Evolutionary conservation across 2,888 invertebrate genomes (phyloP).

Genomic region (Apamea monoglypha): DNA sequence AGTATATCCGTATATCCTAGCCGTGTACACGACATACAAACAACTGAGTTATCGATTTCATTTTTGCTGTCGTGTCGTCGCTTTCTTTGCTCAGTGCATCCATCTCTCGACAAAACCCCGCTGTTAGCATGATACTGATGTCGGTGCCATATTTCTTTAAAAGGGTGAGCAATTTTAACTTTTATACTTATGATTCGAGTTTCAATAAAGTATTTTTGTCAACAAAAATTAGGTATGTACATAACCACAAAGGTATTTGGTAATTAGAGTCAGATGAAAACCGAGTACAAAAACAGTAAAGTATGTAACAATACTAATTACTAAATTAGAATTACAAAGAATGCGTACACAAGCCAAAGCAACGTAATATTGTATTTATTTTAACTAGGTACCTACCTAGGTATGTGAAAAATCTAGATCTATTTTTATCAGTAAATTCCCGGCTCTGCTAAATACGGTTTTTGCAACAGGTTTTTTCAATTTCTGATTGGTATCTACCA

Average conservation of each 20-base stretch:
- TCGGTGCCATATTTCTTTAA: conserved; percentile 8
- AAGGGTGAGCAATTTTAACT: neutral
- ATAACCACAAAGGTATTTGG: neutral
- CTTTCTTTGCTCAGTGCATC: conserved; percentile 37
- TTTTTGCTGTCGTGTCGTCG: conserved; percentile 10
- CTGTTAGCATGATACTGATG: conserved; percentile 33
- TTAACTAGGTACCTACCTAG: neutral
- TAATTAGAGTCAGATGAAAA: neutral
- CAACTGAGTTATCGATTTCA: conserved; percentile 38
- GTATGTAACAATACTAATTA: conserved; percentile 7
- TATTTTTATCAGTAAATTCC: neutral
- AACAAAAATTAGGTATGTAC: neutral
- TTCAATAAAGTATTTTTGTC: neutral
- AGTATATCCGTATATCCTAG: conserved; percentile 2
- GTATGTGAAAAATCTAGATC: neutral
- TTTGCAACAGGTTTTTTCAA: neutral
- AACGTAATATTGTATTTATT: conserved; percentile 6
- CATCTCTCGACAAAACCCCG: conserved; percentile 22
- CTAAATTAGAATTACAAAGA: conserved; percentile 8
- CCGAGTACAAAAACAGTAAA: conserved; percentile 1
- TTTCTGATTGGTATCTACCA: neutral
- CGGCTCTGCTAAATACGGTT: neutral
- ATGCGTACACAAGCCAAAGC: neutral
- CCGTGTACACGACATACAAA: neutral
- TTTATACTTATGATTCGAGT: neutral